These are phyloP conservation scores for Macaca fascicularis DNA, from an alignment of 2,113 vertebrate genomes.

Conservation along the genomic window DNA sequence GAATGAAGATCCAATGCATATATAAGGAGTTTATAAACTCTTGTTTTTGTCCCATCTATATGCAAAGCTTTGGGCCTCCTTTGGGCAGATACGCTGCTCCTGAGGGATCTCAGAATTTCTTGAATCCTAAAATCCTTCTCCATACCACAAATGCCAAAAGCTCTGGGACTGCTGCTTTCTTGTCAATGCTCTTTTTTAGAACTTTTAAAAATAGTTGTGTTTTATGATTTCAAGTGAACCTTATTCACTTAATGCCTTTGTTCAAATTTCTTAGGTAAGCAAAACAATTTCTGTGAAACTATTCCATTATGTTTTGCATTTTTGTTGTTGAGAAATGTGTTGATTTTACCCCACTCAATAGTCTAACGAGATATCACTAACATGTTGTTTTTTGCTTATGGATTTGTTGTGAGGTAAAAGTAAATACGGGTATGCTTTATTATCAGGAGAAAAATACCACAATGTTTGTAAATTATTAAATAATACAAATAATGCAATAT, in stretches of 20 bases:
- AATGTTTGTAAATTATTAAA: background rate
- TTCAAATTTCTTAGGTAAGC: background rate
- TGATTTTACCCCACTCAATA: background rate
- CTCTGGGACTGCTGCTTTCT: background rate
- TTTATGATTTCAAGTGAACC: background rate
- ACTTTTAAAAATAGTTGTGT: background rate
- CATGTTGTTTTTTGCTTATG: background rate
- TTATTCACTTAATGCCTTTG: background rate
- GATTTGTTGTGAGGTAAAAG: background rate
- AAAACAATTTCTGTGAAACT: background rate
- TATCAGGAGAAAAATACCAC: background rate
- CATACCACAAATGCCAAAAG: background rate
- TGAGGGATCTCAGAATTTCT: background rate
- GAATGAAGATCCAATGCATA: background rate
- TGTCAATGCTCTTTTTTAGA: background rate
- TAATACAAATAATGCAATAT: background rate
- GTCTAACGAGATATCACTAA: background rate
- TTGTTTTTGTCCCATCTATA: background rate
- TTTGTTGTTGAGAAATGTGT: background rate
- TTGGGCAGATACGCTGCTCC: background rate
- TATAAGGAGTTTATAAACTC: background rate
- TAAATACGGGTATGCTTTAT: background rate
- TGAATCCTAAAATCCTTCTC: background rate
- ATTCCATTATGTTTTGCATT: background rate
- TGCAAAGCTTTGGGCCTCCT: background rate